Evolutionary conservation across 2,888 invertebrate genomes (phyloP).

Genomic region (Parochlus steinenii): DNA sequence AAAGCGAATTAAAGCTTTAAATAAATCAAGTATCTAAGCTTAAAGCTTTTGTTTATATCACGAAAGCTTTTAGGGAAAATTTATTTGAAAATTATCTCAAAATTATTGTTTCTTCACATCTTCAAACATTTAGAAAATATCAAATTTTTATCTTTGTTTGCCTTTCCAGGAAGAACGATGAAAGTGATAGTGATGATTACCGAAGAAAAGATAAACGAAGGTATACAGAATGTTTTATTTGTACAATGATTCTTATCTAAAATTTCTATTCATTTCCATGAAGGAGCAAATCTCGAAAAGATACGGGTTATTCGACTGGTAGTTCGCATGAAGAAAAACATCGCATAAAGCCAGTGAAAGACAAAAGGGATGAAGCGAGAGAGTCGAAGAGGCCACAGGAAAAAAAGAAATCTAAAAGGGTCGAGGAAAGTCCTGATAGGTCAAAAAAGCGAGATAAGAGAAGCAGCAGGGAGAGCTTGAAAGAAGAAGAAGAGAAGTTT

Average conservation of each 20-base stretch:
- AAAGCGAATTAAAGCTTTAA: too few relatives aligned
- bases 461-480: slow-evolving; percentile 16
- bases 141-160: too few relatives aligned
- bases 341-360: slow-evolving; percentile 21
- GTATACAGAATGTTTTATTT: slow-evolving; percentile 21
- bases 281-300: slow-evolving; percentile 30
- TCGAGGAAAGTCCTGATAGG: slow-evolving; percentile 12
- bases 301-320: slow-evolving; percentile 52
- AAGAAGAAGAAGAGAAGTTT: slow-evolving; percentile 18
- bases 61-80: too few relatives aligned
- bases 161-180: slow-evolving; percentile 6
- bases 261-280: neutral
- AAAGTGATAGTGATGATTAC: slow-evolving; percentile 20
- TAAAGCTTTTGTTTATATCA: too few relatives aligned
- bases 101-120: too few relatives aligned
- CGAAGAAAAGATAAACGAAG: slow-evolving; percentile 19
- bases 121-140: slow-evolving; percentile 1
- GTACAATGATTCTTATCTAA: neutral
- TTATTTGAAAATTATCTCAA: neutral
- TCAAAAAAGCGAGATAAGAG: slow-evolving; percentile 13
- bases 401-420: slow-evolving; percentile 14
- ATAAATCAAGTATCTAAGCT: too few relatives aligned
- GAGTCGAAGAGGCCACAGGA: too few relatives aligned
- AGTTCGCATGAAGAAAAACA: slow-evolving; percentile 36
- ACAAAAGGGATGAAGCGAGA: too few relatives aligned